Conservation (phyloP, 1,140 invertebrate species). For the Euwallacea fornicatus region DNA sequence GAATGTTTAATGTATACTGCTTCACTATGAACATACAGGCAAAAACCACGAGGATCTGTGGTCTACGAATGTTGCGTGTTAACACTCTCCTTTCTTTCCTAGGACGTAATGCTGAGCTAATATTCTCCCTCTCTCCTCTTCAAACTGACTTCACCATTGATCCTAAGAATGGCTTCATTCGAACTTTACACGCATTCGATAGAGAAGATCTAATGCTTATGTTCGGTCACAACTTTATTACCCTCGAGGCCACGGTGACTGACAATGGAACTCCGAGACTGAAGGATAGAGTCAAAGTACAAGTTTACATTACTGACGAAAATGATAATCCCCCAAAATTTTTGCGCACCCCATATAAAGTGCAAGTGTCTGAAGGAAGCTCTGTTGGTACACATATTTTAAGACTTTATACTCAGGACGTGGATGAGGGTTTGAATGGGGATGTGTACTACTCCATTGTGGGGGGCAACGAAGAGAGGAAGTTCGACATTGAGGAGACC, state of each 20-base stretch:
- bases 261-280: slow-evolving; percentile 84
- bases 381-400: slow-evolving; percentile 77
- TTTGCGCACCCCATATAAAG: slow-evolving; percentile 76
- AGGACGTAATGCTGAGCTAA: slow-evolving; percentile 88
- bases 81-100: background rate
- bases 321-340: slow-evolving; percentile 93
- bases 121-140: slow-evolving; percentile 75
- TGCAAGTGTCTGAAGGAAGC: slow-evolving; percentile 83
- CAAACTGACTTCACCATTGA: slow-evolving; percentile 87
- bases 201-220: slow-evolving; percentile 77
- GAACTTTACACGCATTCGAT: slow-evolving; percentile 82
- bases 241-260: slow-evolving; percentile 80
- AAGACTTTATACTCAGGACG: slow-evolving; percentile 81
- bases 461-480: slow-evolving; percentile 76
- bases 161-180: slow-evolving; percentile 88
- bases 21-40: too few species aligned
- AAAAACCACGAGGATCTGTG: too few species aligned
- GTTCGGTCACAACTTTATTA: slow-evolving; percentile 76
- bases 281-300: slow-evolving; percentile 85
- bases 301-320: slow-evolving; percentile 84
- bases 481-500: slow-evolving; percentile 82
- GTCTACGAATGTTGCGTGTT: too few species aligned
- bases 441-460: slow-evolving; percentile 84
- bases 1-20: too few species aligned
- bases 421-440: slow-evolving; percentile 88